Evolutionary conservation across 37 sponge, comb jelly and placozoan species (phyloP), one percentile per base, ranked within the genome.

Genomic region (Petrosia ficiformis): DNA sequence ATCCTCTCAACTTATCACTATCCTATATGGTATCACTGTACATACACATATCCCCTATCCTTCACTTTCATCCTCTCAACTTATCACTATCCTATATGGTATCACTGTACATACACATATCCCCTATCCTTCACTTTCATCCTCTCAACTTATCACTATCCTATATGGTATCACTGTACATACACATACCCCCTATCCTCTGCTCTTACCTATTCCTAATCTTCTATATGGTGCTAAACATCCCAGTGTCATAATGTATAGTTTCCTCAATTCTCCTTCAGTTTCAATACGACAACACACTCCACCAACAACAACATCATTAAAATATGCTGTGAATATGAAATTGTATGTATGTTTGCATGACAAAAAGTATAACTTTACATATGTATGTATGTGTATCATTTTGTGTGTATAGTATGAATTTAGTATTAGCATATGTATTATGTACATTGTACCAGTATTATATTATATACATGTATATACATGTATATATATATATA

Each of bases 191-290:
- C 6, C n/a, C 10, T n/a, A 11, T 25, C 10, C 4, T 72, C 56
- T n/a, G 30, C 26, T 63, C 85, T 34, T 76, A 92, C 95, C 98
- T 63, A 94, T 73, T 25, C 98, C 98, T n/a, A 81, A 78, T 82
- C 95, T 74, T 48, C 98, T 66, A 57, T 97, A 97, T 0, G 98
- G 86, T 39, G 85, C 93, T 57, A 97, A 83, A 40, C 92, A 92
- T 6, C 95, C 98, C 21, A 97, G 79, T 10, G 98, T 97, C 98
- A 97, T 97, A 74, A 97, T 97, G 70, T 97, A 97, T 36, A 97
- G 76, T 44, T 74, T 84, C 39, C 76, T 84, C 60, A 63, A 42
- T 2, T 85, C 81, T 54, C 86, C 87, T 38, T 85, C 87, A 0
- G 57, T 42, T 41, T 97, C 98, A 2, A 94, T 77, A n/a, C 95